Evolutionary conservation across 1,140 invertebrate genomes (phyloP), one percentile per base, ranked within the genome.

Genomic region (Solen grandis): DNA sequence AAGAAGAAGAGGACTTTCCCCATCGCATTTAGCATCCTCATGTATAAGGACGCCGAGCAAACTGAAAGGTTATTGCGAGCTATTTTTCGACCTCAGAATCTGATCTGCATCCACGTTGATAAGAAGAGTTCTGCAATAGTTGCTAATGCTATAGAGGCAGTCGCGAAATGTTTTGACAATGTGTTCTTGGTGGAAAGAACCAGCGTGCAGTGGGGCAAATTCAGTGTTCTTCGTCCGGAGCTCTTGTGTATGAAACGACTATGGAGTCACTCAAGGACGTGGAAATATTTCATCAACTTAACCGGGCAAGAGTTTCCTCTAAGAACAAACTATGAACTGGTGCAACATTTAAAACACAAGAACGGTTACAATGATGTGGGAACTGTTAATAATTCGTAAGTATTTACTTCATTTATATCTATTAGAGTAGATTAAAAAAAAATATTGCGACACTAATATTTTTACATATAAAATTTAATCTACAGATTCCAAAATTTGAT

Each of bases 21-120:
- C 3, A 84, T 91, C 5, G 89, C 91, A 1, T 92, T 81, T 75
- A 88, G 86, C 62, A 79, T 92, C 19, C 38, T 91, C 0, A 81
- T 90, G 2, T 88, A 85, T 55, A 87, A 86, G 50, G 81, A 88
- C 36, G 66, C 87, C 0, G 83, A 84, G 36, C 89, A 91, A 78
- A 78, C 89, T 4, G 88, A 90, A 62, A 73, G 78, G n/a, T 66
- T 91, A 19, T 72, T 91, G 0, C 66, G 85, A 19, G 84, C 87
- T 0, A 87, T 92, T 14, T 92, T 91, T 60, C 81, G 89, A 19
- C 90, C 90, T 0, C 90, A 91, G 35, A 91, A 92, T 73, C 60
- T 84, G 1, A 91, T 90, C 59, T 91, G 90, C 73, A 74, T 92
- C 29, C 91, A 92, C 60, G 82, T 90, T 1, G 91, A 92, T 78